phyloP scores from a whole-genome alignment of 2,797 vertebrate species.

The Syngnathus rostellatus region DNA sequence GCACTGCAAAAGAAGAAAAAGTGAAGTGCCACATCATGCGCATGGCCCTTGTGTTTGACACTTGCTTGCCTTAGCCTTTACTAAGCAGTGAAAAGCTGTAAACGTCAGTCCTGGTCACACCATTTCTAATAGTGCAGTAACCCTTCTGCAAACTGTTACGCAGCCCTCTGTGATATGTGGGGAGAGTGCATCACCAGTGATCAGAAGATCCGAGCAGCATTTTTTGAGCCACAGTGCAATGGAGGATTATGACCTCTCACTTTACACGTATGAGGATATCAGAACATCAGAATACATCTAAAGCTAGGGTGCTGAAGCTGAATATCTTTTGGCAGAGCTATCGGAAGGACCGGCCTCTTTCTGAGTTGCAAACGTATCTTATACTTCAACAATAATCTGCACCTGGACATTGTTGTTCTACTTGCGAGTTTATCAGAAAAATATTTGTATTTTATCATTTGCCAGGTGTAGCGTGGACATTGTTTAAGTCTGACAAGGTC shows the following conservation, averaged over 20 bases:
- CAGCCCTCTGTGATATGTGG: constrained; percentile 46
- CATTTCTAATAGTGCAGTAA: constrained; percentile 18
- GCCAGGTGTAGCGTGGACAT: constrained; percentile 61
- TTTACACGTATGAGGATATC: constrained; percentile 61
- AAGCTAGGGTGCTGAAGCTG: constrained; percentile 53
- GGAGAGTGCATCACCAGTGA: constrained; percentile 43
- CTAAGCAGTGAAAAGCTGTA: no score
- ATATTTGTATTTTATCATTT: constrained; percentile 62
- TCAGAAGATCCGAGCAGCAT: constrained; percentile 48
- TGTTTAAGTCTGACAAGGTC: constrained; percentile 51
- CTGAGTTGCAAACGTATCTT: constrained; percentile 67
- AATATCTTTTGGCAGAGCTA: constrained; percentile 54
- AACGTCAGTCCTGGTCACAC: not conserved
- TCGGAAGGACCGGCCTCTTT: constrained; percentile 59
- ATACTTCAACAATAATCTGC: constrained; percentile 56
- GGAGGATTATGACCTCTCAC: constrained; percentile 45
- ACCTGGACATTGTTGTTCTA: constrained; percentile 68
- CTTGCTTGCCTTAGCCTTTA: no score
- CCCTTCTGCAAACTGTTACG: not conserved
- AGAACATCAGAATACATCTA: constrained; percentile 61
- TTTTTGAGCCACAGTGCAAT: constrained; percentile 26
- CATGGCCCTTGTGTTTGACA: no score
- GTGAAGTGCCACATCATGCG: no score
- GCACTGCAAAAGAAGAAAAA: no score
- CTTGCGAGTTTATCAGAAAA: constrained; percentile 57